Conservation (phyloP, 1,140 invertebrate species). For the Andricus grossulariae region DNA sequence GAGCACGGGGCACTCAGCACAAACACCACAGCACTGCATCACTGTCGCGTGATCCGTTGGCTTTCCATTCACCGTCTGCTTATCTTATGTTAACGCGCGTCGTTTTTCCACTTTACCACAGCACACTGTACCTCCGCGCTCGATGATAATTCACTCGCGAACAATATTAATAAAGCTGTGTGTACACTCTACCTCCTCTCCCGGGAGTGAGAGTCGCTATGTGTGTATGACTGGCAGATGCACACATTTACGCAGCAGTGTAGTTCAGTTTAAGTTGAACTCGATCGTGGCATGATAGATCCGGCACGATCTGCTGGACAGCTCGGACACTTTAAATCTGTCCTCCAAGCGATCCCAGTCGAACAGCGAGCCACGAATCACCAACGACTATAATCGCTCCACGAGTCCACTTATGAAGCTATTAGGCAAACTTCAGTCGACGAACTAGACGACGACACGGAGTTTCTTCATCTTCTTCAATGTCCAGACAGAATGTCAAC, state of each 20-base stretch:
- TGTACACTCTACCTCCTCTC: neutral
- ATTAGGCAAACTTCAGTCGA: neutral
- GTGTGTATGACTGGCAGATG: neutral
- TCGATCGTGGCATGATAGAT: slow-evolving; percentile 24
- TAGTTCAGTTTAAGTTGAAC: slow-evolving; percentile 21
- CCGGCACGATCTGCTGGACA: slow-evolving; percentile 24
- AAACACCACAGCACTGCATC: slow-evolving; percentile 73
- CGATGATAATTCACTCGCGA: slow-evolving; percentile 7
- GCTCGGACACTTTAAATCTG: neutral
- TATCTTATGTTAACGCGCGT: slow-evolving; percentile 31
- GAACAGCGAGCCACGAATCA: slow-evolving; percentile 18
- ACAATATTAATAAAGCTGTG: slow-evolving; percentile 26
- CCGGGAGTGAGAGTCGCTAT: neutral
- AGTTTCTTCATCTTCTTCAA: slow-evolving; percentile 14
- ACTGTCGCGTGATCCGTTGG: slow-evolving; percentile 69
- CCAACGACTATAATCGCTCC: slow-evolving; percentile 25
- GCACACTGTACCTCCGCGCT: neutral
- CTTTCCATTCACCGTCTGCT: slow-evolving; percentile 70
- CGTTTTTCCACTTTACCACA: slow-evolving; percentile 15
- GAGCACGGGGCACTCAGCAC: slow-evolving; percentile 70
- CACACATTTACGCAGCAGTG: neutral
- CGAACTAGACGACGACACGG: neutral
- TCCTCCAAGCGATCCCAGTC: neutral
- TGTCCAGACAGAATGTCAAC: neutral
- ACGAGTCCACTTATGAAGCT: slow-evolving; percentile 17